Conservation (phyloP, 2,113 vertebrate species). For the Bolborhynchus lineola region DNA sequence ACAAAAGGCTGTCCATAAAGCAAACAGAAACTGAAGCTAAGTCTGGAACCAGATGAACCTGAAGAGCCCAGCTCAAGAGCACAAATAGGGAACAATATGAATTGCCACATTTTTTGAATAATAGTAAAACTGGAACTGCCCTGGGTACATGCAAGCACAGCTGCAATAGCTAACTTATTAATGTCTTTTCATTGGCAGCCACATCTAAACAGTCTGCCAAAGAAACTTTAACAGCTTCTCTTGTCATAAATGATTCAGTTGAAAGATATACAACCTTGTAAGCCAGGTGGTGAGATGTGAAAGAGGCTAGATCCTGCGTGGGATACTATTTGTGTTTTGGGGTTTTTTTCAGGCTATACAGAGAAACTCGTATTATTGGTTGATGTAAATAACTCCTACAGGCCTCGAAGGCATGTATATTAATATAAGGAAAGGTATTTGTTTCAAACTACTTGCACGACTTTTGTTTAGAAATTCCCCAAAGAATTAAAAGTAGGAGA, state of each 20-base stretch:
- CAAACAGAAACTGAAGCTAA: background rate
- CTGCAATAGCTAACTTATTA: slow-evolving; percentile 36
- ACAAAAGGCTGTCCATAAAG: background rate
- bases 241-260: slow-evolving; percentile 52
- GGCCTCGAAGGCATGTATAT: background rate
- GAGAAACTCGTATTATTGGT: background rate
- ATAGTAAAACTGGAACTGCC: slow-evolving; percentile 15
- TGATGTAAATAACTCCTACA: background rate
- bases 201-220: slow-evolving; percentile 48
- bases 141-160: slow-evolving; percentile 31
- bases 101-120: slow-evolving; percentile 9
- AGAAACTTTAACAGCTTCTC: slow-evolving; percentile 38
- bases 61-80: background rate
- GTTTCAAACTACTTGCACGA: background rate
- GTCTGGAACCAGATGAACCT: background rate
- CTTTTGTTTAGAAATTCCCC: background rate
- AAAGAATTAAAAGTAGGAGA: background rate
- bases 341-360: background rate
- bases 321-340: background rate
- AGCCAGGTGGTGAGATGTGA: slow-evolving; percentile 48
- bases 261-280: slow-evolving; percentile 51
- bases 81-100: background rate
- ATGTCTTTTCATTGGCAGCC: slow-evolving; percentile 54
- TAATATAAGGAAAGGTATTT: background rate
- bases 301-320: background rate